These are phyloP conservation scores for Maniola jurtina DNA, from an alignment of 1,140 invertebrate genomes.

Conservation along the genomic window DNA sequence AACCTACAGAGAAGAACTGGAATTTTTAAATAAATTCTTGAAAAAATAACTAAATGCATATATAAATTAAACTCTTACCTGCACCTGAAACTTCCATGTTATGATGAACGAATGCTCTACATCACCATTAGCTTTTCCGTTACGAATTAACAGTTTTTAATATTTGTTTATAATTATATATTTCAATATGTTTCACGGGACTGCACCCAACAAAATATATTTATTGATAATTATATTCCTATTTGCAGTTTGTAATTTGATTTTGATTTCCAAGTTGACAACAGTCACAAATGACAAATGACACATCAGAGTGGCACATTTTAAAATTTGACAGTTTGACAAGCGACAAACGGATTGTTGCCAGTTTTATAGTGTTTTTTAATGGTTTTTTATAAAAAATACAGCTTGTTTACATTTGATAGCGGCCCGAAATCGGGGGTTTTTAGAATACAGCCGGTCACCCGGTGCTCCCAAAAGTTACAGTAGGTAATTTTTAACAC, in stretches of 20 bases:
- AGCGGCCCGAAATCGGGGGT: too few species aligned
- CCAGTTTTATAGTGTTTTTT: too few species aligned
- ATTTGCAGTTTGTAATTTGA: conserved; percentile 18
- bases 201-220: conserved; percentile 14
- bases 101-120: conserved; percentile 21
- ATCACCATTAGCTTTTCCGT: conserved; percentile 5
- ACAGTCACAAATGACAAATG: too few species aligned
- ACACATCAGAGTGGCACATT: too few species aligned
- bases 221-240: not conserved
- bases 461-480: too few species aligned
- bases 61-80: conserved; percentile 36
- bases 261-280: conserved; percentile 11
- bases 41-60: not conserved
- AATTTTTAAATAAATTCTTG: not conserved
- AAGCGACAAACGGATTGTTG: too few species aligned
- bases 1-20: not conserved
- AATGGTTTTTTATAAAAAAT: too few species aligned
- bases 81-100: conserved; percentile 57
- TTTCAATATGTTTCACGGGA: conserved; percentile 16
- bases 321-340: too few species aligned
- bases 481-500: too few species aligned
- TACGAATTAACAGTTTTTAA: conserved; percentile 1
- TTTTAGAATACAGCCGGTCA: too few species aligned
- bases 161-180: not conserved
- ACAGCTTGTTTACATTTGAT: too few species aligned